Evolutionary conservation across 2,888 invertebrate species (phyloP).

Genomic region (Pachliopta kotzebuea): DNA sequence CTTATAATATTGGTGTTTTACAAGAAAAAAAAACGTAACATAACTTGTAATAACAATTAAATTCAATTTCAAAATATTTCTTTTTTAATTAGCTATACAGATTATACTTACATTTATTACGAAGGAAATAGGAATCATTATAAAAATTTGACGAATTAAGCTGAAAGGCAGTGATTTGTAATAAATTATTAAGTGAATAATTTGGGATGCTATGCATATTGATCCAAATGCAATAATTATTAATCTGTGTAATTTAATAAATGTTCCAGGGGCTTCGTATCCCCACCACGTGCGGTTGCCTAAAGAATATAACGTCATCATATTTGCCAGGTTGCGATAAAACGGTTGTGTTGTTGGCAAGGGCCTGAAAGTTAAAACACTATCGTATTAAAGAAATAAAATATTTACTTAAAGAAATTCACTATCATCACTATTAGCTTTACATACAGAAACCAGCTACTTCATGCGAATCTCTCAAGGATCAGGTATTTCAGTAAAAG

Average conservation of each 20-base stretch:
- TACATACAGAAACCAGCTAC: too few species aligned
- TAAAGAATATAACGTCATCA: slow-evolving; percentile 19
- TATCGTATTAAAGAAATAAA: background rate
- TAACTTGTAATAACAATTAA: too few species aligned
- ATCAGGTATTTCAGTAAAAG: too few species aligned
- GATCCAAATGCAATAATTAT: slow-evolving; percentile 4
- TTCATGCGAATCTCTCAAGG: too few species aligned
- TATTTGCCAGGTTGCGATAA: slow-evolving; percentile 24
- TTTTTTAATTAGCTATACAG: too few species aligned
- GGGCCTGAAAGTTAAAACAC: slow-evolving; percentile 20
- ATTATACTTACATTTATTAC: slow-evolving; percentile 29
- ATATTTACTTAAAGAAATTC: background rate
- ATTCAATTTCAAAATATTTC: too few species aligned
- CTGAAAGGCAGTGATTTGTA: slow-evolving; percentile 28
- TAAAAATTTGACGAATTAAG: slow-evolving; percentile 25
- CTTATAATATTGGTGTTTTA: too few species aligned
- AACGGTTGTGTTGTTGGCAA: slow-evolving; percentile 26
- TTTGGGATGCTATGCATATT: slow-evolving; percentile 20
- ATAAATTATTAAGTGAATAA: slow-evolving; percentile 27
- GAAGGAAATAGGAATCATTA: slow-evolving; percentile 28
- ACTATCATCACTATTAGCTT: background rate
- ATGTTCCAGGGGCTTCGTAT: slow-evolving; percentile 26
- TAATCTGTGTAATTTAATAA: slow-evolving; percentile 10
- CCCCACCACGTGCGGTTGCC: slow-evolving; percentile 32
- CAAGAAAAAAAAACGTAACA: too few species aligned